Evolutionary conservation across 2,113 vertebrate species (phyloP).

Genomic region (Felis chaus): DNA sequence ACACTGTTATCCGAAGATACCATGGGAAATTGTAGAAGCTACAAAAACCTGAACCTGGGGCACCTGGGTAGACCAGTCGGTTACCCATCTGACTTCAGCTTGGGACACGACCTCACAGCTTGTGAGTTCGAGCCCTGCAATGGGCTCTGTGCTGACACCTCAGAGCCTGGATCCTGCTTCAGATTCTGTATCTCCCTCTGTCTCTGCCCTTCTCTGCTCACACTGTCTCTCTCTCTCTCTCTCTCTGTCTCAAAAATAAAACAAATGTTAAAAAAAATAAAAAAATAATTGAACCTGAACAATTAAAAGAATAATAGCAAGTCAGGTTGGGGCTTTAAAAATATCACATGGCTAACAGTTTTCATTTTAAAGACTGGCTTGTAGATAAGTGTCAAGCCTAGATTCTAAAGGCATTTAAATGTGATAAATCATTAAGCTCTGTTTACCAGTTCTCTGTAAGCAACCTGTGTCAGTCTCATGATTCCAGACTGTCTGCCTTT

Average conservation of each 20-base stretch:
- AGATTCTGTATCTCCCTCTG: too few relatives aligned
- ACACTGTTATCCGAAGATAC: neutral
- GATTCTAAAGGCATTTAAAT: neutral
- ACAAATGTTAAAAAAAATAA: too few relatives aligned
- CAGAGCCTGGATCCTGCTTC: too few relatives aligned
- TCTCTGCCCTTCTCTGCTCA: too few relatives aligned
- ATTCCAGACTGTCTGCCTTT: neutral
- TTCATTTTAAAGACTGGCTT: neutral
- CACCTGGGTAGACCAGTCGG: rapidly evolving
- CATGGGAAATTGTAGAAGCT: neutral
- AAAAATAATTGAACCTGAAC: neutral
- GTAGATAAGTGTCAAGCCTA: neutral
- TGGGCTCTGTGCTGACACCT: too few relatives aligned
- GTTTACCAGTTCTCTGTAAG: neutral
- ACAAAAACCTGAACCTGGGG: neutral
- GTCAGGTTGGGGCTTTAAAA: neutral
- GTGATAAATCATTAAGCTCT: neutral
- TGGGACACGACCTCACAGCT: too few relatives aligned
- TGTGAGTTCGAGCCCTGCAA: too few relatives aligned
- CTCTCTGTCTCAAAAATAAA: too few relatives aligned
- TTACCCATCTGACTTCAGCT: too few relatives aligned
- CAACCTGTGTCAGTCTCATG: neutral
- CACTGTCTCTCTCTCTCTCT: too few relatives aligned
- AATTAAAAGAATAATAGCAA: neutral
- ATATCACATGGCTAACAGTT: neutral